These are phyloP conservation scores for Pecten maximus DNA, from an alignment of 2,888 invertebrate species.

Conservation along the genomic window DNA sequence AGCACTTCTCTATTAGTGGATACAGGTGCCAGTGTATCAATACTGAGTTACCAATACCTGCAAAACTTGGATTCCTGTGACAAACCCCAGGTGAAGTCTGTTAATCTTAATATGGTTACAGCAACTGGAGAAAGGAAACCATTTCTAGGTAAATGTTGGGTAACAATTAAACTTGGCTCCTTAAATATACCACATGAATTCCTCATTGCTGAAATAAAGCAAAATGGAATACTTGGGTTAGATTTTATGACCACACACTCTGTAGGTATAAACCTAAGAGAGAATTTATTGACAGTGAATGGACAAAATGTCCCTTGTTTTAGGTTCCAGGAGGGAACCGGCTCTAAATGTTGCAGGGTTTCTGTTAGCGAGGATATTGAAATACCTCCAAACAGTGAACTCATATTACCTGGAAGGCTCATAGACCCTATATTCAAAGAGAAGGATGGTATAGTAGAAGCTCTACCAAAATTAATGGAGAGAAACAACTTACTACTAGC, in stretches of 20 bases:
- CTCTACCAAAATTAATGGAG: not conserved
- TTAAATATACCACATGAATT: constrained; percentile 2
- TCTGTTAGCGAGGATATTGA: constrained; percentile 13
- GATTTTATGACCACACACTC: constrained; percentile 22
- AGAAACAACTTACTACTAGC: not conserved
- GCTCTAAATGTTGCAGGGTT: not conserved
- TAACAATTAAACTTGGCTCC: not conserved
- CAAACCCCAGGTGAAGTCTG: not conserved
- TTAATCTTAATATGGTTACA: constrained; percentile 33
- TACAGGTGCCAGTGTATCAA: not conserved
- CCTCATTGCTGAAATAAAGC: constrained; percentile 35
- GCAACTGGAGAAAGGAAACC: too few relatives aligned
- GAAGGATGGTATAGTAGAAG: not conserved
- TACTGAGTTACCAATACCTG: not conserved
- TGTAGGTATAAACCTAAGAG: not conserved
- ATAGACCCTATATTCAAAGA: not conserved
- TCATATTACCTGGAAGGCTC: not conserved
- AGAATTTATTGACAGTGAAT: not conserved
- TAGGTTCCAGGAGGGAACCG: not conserved
- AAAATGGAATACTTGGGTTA: constrained; percentile 34
- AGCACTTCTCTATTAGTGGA: not conserved
- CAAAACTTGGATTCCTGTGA: not conserved
- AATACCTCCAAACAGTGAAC: constrained; percentile 26
- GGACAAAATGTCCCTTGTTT: not conserved
- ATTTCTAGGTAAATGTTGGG: too few relatives aligned